Conservation (phyloP, 1,140 invertebrate species). For the Colletes latitarsis region DNA sequence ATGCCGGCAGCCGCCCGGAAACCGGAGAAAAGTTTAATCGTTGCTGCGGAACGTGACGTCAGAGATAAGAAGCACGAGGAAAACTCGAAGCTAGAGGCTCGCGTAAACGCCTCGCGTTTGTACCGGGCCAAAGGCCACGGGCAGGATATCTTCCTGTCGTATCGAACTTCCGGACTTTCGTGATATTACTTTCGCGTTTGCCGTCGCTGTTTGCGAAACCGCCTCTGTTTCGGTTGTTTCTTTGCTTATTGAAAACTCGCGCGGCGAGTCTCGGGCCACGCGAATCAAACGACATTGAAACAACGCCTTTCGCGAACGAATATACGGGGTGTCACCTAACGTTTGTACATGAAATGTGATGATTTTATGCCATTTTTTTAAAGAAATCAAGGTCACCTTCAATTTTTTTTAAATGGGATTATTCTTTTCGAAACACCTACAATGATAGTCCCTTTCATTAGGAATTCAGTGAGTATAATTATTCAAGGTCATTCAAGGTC, state of each 20-base stretch:
- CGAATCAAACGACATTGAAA: background rate
- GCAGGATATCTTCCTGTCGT: background rate
- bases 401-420: no score
- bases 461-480: no score
- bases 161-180: slow-evolving; percentile 12
- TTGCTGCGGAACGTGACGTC: slow-evolving; percentile 35
- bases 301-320: no score
- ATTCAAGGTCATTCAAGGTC: no score
- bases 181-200: slow-evolving; percentile 27
- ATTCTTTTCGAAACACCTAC: no score
- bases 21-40: slow-evolving; percentile 65
- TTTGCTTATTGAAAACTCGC: slow-evolving; percentile 7
- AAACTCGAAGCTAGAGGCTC: background rate
- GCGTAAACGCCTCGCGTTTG: slow-evolving; percentile 15
- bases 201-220: background rate
- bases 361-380: no score
- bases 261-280: background rate
- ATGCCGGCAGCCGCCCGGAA: slow-evolving; percentile 43
- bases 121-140: background rate
- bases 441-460: no score
- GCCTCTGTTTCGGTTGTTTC: background rate
- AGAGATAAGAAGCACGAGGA: slow-evolving; percentile 29
- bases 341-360: no score
- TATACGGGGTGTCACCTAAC: no score
- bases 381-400: no score